A percentile compares a stretch with the other conserved stretches of the same genome.
These are phyloP conservation scores for Poeciliopsis prolifica DNA, from an alignment of 2,113 vertebrate genomes.

Conservation along the genomic window DNA sequence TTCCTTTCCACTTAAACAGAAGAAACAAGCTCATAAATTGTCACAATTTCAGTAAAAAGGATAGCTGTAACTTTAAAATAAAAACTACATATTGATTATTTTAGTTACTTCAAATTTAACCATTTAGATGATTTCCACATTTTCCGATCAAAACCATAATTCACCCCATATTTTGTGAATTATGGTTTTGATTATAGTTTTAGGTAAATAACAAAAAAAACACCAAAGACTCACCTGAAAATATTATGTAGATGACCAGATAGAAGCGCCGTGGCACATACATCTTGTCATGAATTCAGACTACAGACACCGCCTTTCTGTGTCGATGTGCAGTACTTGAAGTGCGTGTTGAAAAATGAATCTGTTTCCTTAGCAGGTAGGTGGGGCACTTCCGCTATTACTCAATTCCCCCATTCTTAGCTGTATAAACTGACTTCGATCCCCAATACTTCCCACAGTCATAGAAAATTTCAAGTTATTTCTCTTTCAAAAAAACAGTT, in stretches of 20 bases:
- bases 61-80: neutral
- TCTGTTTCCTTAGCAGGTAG: constrained; percentile 55
- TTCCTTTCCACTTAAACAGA: neutral
- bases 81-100: neutral
- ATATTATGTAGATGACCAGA: constrained; percentile 39
- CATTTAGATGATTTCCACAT: neutral
- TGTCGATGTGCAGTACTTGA: constrained; percentile 36
- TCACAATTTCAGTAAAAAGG: neutral
- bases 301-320: neutral
- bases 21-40: neutral
- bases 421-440: neutral
- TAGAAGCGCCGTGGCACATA: neutral
- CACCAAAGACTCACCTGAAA: constrained; percentile 52
- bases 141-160: neutral
- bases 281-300: constrained; percentile 34
- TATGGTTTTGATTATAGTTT: no score
- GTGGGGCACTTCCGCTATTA: constrained; percentile 31
- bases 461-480: no score
- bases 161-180: no score
- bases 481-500: no score
- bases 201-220: neutral
- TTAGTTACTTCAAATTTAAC: neutral
- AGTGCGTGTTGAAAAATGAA: neutral
- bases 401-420: neutral
- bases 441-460: no score